Evolutionary conservation across 2,113 vertebrate species (phyloP), one percentile per base, ranked within the genome.

Genomic region (Pelusios castaneus): DNA sequence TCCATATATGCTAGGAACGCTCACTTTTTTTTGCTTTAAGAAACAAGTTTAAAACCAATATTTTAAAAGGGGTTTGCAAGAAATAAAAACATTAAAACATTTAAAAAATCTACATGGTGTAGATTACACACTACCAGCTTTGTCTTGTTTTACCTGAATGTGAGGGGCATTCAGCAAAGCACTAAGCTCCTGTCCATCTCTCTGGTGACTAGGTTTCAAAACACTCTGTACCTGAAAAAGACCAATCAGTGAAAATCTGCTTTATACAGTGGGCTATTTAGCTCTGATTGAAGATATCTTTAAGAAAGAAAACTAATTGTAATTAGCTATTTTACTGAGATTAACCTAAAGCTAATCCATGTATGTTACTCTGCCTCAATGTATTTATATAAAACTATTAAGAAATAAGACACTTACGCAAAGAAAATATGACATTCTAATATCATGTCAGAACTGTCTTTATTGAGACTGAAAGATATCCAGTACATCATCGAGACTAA

Each of bases 121-220:
- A 85, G 13, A 87, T 58, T 6, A 29, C 2, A 89, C 55, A 22
- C 34, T 86, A n/a, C 2, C 27, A 77, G 76, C 82, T 79, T 21
- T 93, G 3, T 90, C 54, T 67, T 78, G 92, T 91, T 95, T 90
- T 98, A 99, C 99, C 99, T 99, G 98, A 90, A 99, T 97, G 90
- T 99, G 99, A 91, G 99, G 99, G 25, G 99, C 97, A 97, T 97
- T 99, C 95, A 99, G 98, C 95, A 99, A 98, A 91, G 98, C 97
- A 94, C 96, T 98, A 95, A 99, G 98, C 95, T 99, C 99, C 94
- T 98, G 97, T 56, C 98, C 98, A 96, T 99, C 99, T 92, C 98
- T 99, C 73, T 99, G 98, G 80, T 99, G 98, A 92, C 98, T 98
- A 91, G 98, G 98, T 97, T 99, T 99, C 92, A 99, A 97, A 96